Evolutionary conservation across 2,113 vertebrate genomes (phyloP).

Genomic region (Passer domesticus): DNA sequence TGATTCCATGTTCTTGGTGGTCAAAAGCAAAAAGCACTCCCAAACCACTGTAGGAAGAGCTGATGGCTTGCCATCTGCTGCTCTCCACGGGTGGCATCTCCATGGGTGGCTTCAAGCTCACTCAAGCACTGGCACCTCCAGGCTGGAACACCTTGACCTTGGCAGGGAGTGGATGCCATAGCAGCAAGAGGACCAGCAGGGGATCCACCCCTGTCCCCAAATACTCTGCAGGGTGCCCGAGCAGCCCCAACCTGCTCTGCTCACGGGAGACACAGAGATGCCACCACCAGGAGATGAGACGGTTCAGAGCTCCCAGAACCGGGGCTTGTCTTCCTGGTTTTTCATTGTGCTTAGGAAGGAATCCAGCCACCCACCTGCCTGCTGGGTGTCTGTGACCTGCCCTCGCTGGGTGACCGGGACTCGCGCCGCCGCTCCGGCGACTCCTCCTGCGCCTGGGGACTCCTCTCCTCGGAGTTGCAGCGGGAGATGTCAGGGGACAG

Average conservation of each 20-base stretch:
- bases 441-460: slow-evolving; percentile 78
- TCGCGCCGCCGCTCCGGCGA: slow-evolving; percentile 78
- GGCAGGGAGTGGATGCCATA: accelerated
- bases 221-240: accelerated
- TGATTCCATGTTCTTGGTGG: not conserved
- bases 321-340: accelerated
- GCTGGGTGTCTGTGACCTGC: slow-evolving; percentile 75
- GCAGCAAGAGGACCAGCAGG: not conserved
- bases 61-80: accelerated
- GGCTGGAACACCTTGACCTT: not conserved
- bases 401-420: slow-evolving; percentile 89
- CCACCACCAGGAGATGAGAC: accelerated
- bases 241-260: not conserved
- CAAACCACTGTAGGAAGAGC: accelerated
- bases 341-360: not conserved
- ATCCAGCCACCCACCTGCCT: slow-evolving; percentile 70
- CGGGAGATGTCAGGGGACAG: slow-evolving; percentile 94
- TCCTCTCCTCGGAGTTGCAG: slow-evolving; percentile 94
- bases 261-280: not conserved
- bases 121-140: not conserved
- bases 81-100: not conserved
- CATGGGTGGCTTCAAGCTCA: not conserved
- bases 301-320: accelerated
- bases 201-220: not conserved
- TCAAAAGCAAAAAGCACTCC: not conserved